A percentile compares a stretch with the other conserved stretches of the same genome.
Conservation (phyloP, 2,797 vertebrate species). For the Fratercula arctica region DNA sequence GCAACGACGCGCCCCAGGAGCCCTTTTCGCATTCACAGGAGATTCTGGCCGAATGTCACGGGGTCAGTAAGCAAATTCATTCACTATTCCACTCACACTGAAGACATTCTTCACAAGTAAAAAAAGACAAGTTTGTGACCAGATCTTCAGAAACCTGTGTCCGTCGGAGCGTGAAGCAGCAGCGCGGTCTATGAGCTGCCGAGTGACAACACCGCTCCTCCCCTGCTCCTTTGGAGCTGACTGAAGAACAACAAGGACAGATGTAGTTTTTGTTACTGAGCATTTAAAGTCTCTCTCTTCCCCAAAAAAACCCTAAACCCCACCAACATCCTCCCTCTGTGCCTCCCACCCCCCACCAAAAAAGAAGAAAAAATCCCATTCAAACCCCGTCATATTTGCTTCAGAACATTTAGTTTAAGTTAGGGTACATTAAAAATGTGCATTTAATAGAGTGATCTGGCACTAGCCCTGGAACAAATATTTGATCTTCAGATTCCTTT, state of each 20-base stretch:
- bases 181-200: background rate
- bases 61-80: background rate
- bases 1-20: background rate
- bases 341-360: accelerated
- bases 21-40: background rate
- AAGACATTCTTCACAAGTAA: background rate
- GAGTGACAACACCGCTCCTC: background rate
- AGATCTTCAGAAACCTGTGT: background rate
- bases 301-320: background rate
- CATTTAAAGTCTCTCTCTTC: background rate
- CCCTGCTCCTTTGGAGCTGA: background rate
- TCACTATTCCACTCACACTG: background rate
- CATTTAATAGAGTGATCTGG: background rate
- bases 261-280: background rate
- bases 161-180: background rate
- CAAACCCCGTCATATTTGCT: background rate
- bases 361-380: background rate
- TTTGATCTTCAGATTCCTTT: background rate
- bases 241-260: background rate
- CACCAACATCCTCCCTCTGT: no score
- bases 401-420: background rate
- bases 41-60: accelerated
- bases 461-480: background rate
- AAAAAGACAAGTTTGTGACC: background rate
- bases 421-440: background rate